Base-by-base conservation (phyloP, 1,140 invertebrate genomes). In the Orius laevigatus region DNA sequence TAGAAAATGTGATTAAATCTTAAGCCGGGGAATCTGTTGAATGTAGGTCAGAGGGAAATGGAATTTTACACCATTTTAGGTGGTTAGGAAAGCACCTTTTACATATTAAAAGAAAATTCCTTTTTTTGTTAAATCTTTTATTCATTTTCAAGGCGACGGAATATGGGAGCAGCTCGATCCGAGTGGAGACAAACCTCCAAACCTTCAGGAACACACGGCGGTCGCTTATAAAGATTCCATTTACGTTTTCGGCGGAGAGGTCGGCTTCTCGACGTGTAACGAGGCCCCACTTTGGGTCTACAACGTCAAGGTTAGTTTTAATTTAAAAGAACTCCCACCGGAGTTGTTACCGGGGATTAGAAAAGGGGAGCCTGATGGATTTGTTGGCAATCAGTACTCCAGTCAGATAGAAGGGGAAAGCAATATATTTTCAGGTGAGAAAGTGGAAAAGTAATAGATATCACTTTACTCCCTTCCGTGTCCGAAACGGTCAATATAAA, bases 251-350 rank as follows among this genome's bases (percentile, higher is more conserved):
- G 89, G 89, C 0, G 89, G 88, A 1, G 84, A 90, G 58, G 16
- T 91, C 6, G 80, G 83, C 16, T 82, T 87, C 65, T 79, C 79
- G 11, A 73, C 76, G 19, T 74, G 73, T 32, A 78, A 74, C 36
- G 85, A 89, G 63, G 87, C 84, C 0, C 85, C 87, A 10, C 70
- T 92, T 1, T 93, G 88, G 88, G 76, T 85, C 49, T 85, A 88
- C 57, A 78, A 85, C 55, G 74, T 86, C 15, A 74, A 78, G 74
- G 82, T 86, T 25, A 25, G 25, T 25, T 25, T 25, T 25, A 25
- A 25, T 25, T 25, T 25, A 25, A 25, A 25, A 25, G 25, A 25
- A 25, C n/a, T 39, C 36, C 12, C 36, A 3, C 3, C 3, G 12
- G 12, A 39, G 12, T 16, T 39, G 36, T 16, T 39, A 4, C 5